phyloP scores from a whole-genome alignment of 2,113 vertebrate species.

The Poeciliopsis turrubarensis region DNA sequence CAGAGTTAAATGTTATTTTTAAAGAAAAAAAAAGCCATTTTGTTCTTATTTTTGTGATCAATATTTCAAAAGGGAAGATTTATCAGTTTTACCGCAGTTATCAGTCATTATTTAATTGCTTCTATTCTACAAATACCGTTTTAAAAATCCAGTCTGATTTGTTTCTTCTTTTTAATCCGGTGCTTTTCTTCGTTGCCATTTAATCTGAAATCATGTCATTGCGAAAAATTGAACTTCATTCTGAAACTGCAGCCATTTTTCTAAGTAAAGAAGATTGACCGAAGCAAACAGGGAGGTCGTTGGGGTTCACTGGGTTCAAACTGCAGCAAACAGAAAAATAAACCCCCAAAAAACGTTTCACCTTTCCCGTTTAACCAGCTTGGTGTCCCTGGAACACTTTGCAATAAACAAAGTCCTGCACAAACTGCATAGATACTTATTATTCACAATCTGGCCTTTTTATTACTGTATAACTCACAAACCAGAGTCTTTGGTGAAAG shows the following conservation, averaged over 20 bases:
- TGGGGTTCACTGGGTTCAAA: constrained; percentile 37
- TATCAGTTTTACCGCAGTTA: neutral
- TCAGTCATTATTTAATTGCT: neutral
- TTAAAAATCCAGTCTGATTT: neutral
- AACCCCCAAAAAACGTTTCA: constrained; percentile 26
- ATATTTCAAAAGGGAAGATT: neutral
- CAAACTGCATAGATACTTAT: neutral
- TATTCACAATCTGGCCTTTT: neutral
- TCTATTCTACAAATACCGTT: neutral
- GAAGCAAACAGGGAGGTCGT: neutral
- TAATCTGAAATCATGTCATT: neutral
- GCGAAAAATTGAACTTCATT: neutral
- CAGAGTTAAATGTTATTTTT: no score
- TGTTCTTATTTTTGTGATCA: neutral
- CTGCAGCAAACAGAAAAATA: constrained; percentile 20
- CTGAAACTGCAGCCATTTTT: neutral
- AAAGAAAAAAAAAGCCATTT: no score
- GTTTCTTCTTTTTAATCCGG: neutral
- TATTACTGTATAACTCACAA: neutral
- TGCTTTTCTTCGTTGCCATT: neutral
- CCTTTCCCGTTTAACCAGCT: constrained; percentile 41
- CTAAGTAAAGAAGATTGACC: neutral
- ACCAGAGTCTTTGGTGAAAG: neutral
- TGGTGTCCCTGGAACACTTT: constrained; percentile 10
- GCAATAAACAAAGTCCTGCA: constrained; percentile 10